phyloP scores from a whole-genome alignment of 2,797 vertebrate genomes.

The Cossypha dichroa region DNA sequence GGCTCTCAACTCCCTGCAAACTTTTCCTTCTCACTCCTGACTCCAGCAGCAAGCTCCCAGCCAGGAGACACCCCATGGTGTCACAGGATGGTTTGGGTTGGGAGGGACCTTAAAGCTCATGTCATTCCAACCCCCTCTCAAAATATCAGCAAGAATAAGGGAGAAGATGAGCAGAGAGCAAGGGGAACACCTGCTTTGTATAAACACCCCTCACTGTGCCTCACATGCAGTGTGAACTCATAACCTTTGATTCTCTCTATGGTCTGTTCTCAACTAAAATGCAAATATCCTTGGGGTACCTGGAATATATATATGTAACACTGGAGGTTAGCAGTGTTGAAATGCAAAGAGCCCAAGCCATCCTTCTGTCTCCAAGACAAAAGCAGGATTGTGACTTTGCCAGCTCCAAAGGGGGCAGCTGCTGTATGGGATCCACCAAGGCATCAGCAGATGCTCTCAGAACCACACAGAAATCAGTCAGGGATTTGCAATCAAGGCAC shows the following conservation, averaged over 20 bases:
- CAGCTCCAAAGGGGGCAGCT: background rate
- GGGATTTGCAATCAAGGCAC: background rate
- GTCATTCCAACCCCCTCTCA: fast-evolving
- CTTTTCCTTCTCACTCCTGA: background rate
- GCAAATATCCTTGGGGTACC: background rate
- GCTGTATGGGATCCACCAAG: background rate
- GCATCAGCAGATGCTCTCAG: background rate
- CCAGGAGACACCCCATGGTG: fast-evolving
- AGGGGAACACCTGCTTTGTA: background rate
- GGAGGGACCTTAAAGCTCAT: background rate
- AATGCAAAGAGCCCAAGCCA: background rate
- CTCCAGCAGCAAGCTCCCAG: too few relatives aligned
- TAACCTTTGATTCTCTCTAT: background rate
- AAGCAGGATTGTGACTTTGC: background rate
- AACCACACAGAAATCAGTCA: background rate
- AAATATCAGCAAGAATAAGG: background rate
- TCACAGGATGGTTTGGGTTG: background rate
- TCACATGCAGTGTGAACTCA: background rate
- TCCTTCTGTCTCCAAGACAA: background rate
- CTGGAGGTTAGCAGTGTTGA: background rate
- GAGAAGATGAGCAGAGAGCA: background rate
- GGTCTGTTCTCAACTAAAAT: background rate
- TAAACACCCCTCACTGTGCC: background rate
- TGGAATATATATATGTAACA: fast-evolving
- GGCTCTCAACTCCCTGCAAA: background rate